These are phyloP conservation scores for Naso thynnoides DNA, from an alignment of 2,797 vertebrate species.

Conservation along the genomic window DNA sequence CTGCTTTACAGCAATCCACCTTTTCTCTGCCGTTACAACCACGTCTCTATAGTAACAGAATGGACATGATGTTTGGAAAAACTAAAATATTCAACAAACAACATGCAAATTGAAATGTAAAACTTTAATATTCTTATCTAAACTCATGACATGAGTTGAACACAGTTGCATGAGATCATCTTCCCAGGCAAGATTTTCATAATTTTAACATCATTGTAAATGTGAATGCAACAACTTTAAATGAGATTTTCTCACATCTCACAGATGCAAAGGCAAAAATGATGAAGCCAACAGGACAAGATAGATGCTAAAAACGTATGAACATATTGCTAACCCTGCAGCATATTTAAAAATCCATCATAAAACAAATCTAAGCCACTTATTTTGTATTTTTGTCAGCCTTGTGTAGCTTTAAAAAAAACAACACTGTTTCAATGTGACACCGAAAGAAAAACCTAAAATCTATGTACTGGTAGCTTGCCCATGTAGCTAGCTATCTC, in stretches of 20 bases:
- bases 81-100: not conserved
- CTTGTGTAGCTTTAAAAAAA: not conserved
- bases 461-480: not conserved
- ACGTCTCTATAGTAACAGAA: too few species aligned
- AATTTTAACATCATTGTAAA: too few species aligned
- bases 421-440: not conserved
- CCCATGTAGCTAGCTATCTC: not conserved
- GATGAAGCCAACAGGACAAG: not conserved
- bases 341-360: constrained; percentile 28
- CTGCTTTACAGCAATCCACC: too few species aligned
- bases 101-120: not conserved
- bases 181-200: not conserved
- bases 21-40: too few species aligned
- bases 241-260: too few species aligned
- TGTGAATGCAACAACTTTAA: too few species aligned
- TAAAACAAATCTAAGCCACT: constrained; percentile 5
- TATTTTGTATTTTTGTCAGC: not conserved
- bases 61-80: not conserved
- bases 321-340: not conserved
- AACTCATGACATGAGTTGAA: not conserved
- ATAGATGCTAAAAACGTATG: not conserved
- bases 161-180: not conserved
- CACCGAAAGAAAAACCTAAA: not conserved
- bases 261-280: not conserved
- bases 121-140: not conserved